These are phyloP conservation scores for Glossophaga mutica DNA, from an alignment of 2,797 vertebrate genomes.

Conservation along the genomic window DNA sequence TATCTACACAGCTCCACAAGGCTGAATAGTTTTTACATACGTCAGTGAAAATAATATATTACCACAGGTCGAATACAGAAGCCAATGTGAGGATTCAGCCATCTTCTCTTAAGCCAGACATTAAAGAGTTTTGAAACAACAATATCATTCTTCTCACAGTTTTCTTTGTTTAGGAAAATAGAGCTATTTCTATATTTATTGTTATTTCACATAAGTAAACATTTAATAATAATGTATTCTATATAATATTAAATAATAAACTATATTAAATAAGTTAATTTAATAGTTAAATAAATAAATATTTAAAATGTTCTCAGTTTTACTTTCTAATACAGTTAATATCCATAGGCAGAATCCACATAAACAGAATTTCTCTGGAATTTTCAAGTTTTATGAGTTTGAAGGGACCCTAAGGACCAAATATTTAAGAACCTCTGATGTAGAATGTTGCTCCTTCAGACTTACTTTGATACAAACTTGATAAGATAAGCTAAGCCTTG, in stretches of 20 bases:
- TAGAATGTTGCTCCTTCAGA: neutral
- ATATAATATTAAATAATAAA: neutral
- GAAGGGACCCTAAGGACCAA: neutral
- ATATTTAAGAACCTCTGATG: neutral
- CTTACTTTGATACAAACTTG: neutral
- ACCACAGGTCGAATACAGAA: neutral
- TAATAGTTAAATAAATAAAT: neutral
- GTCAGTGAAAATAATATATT: neutral
- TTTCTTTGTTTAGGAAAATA: slow-evolving; percentile 1
- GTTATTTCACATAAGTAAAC: neutral
- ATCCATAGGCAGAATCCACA: neutral
- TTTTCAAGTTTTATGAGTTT: slow-evolving; percentile 17
- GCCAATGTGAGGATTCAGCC: neutral
- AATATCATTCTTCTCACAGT: neutral
- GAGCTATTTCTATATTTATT: neutral
- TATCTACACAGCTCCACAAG: neutral
- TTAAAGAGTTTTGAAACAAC: neutral
- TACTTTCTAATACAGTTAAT: neutral
- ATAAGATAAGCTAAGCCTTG: neutral
- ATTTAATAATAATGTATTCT: neutral
- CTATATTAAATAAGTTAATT: neutral
- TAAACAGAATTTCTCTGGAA: neutral
- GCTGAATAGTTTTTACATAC: neutral
- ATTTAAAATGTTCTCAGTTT: slow-evolving; percentile 1
- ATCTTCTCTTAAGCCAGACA: neutral